These are phyloP conservation scores for Channa argus DNA, from an alignment of 2,113 vertebrate genomes.

Conservation along the genomic window DNA sequence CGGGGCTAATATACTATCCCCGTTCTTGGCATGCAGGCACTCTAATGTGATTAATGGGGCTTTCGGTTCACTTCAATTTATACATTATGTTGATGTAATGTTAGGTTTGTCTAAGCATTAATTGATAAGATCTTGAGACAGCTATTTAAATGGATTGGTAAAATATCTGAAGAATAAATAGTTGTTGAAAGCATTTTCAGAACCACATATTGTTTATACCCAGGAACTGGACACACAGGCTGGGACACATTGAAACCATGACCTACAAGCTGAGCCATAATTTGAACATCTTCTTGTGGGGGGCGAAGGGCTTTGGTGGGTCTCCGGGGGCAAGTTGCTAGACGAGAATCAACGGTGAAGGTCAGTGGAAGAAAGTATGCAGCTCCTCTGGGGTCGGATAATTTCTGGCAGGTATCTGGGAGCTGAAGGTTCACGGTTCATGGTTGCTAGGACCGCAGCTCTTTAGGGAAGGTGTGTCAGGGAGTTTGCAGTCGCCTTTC, in stretches of 20 bases:
- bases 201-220: too few species aligned
- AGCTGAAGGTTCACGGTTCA: conserved; percentile 54
- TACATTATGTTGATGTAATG: conserved; percentile 12
- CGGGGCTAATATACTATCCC: conserved; percentile 15
- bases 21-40: conserved; percentile 33
- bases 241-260: conserved; percentile 7
- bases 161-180: too few species aligned
- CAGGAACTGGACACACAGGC: neutral
- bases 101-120: too few species aligned
- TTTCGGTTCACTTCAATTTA: conserved; percentile 51
- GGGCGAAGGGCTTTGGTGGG: conserved; percentile 55
- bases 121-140: too few species aligned
- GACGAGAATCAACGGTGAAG: conserved; percentile 42
- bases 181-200: too few species aligned
- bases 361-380: conserved; percentile 48
- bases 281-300: conserved; percentile 28
- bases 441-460: conserved; percentile 36
- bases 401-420: conserved; percentile 54
- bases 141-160: too few species aligned
- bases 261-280: conserved; percentile 32
- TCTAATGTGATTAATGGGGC: conserved; percentile 65
- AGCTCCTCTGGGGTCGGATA: conserved; percentile 48
- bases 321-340: conserved; percentile 15
- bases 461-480: conserved; percentile 55
- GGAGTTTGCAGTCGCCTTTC: conserved; percentile 56